Evolutionary conservation across 2,797 vertebrate genomes (phyloP), one percentile per base, ranked within the genome.

Genomic region (Falco cherrug): DNA sequence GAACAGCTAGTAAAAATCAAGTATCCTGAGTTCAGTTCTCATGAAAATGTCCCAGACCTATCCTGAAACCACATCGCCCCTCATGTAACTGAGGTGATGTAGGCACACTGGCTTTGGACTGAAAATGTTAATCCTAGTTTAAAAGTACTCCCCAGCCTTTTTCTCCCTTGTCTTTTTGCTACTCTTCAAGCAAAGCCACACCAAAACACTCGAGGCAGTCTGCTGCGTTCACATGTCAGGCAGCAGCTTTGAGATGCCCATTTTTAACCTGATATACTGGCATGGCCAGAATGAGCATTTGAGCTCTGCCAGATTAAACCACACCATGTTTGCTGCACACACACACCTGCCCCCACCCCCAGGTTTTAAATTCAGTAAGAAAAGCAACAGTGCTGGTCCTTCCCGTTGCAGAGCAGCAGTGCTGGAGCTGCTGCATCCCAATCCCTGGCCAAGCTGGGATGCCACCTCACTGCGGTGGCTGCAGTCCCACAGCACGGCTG

Each of bases 341-440:
- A 43, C 13, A 16, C 41, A 15, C 41, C 41, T 16, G 15, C 41
- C 41, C 41, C 41, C 14, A 16, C 17, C 43, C n/a, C 8, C 25
- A 16, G 43, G 51, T 29, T 16, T 80, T 28, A 19, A 64, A 29
- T 33, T 69, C n/a, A 19, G 15, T 33, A 75, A 43, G 57, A 79
- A 79, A 64, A 80, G 24, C 35, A 45, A 41, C 31, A 65, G 51
- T 1, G 2, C 11, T 24, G 17, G 17, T 31, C 50, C 35, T 50
- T 84, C 24, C 20, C 1, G 0, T 50, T 56, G 64, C 48, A 47
- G 22, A 60, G n/a, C 5, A 69, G 18, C 41, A 45, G 21, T 0
- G 0, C 45, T 48, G 75, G 29, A 76, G 19, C 56, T 59, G 57
- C 63, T 60, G 53, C 26, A 37, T 22, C 73, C 39, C 33, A 10